phyloP scores from a whole-genome alignment of 2,113 vertebrate genomes.

The Podiceps cristatus region DNA sequence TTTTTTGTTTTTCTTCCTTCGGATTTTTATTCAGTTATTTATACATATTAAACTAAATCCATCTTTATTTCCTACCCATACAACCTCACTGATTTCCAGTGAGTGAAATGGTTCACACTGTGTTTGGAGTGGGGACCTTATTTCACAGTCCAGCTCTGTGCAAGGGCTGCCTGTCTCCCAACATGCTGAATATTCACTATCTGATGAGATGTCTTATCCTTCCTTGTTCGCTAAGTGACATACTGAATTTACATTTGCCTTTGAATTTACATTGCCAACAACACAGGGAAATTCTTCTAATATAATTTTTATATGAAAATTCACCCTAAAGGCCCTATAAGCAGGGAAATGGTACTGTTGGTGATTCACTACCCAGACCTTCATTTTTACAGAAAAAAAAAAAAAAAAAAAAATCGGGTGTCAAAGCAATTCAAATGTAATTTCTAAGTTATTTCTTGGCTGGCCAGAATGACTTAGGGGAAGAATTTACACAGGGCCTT shows the following conservation, averaged over 20 bases:
- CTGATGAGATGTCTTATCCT: neutral
- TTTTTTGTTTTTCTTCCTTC: neutral
- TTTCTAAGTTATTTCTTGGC: conserved; percentile 59
- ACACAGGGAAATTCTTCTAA: conserved; percentile 49
- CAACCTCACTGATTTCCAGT: accelerated
- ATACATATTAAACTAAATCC: neutral
- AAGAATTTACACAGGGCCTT: conserved; percentile 44
- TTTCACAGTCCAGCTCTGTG: neutral
- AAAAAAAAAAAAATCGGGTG: conserved; percentile 28
- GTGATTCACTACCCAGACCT: neutral
- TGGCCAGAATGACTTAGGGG: conserved; percentile 36
- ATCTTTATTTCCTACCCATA: neutral
- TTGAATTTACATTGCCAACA: conserved; percentile 42
- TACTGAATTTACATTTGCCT: neutral
- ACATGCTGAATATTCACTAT: neutral
- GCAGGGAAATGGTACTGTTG: neutral
- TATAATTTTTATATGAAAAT: conserved; percentile 41
- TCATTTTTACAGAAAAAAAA: conserved; percentile 32
- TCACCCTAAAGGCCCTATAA: conserved; percentile 50
- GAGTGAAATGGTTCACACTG: accelerated
- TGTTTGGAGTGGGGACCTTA: accelerated
- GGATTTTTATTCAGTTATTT: neutral
- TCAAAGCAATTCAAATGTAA: conserved; percentile 58
- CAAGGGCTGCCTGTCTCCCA: neutral
- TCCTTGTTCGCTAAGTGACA: neutral